These are phyloP conservation scores for Rhagologus leucostigma DNA, from an alignment of 2,113 vertebrate genomes.

Conservation along the genomic window DNA sequence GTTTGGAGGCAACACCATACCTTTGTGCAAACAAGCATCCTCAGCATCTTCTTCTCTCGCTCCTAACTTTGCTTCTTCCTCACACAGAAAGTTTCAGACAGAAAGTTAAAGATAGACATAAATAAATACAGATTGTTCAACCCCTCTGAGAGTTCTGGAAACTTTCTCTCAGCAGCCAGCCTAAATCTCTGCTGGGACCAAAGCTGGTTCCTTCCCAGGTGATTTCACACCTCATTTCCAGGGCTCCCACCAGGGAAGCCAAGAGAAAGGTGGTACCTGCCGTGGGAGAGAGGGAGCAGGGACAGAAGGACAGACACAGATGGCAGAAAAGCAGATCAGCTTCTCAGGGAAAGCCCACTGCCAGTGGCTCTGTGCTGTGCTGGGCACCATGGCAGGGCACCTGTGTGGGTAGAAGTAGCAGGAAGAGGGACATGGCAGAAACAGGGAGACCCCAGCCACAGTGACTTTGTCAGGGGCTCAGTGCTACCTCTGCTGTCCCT, in stretches of 20 bases:
- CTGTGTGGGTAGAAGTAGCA: not conserved
- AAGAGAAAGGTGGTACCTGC: not conserved
- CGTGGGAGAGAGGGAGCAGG: not conserved
- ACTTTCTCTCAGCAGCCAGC: not conserved
- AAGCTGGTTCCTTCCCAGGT: not conserved
- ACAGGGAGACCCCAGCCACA: not conserved
- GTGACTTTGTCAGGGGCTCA: not conserved
- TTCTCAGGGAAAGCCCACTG: not conserved
- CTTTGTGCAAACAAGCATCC: not conserved
- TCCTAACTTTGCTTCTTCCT: not conserved
- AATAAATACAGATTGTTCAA: not conserved
- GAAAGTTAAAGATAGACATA: not conserved
- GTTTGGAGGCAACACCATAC: not conserved
- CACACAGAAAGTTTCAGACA: not conserved
- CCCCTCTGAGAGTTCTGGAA: not conserved
- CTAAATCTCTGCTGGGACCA: not conserved
- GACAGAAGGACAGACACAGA: not conserved
- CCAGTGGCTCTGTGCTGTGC: rapidly evolving
- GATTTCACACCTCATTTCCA: not conserved
- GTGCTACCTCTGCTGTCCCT: not conserved
- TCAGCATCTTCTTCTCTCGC: not conserved
- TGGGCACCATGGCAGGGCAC: not conserved
- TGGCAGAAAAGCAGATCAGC: not conserved
- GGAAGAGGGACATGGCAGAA: not conserved
- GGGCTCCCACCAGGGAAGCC: not conserved